Conservation (phyloP, 2,113 vertebrate species). For the Crotalus tigris region DNA sequence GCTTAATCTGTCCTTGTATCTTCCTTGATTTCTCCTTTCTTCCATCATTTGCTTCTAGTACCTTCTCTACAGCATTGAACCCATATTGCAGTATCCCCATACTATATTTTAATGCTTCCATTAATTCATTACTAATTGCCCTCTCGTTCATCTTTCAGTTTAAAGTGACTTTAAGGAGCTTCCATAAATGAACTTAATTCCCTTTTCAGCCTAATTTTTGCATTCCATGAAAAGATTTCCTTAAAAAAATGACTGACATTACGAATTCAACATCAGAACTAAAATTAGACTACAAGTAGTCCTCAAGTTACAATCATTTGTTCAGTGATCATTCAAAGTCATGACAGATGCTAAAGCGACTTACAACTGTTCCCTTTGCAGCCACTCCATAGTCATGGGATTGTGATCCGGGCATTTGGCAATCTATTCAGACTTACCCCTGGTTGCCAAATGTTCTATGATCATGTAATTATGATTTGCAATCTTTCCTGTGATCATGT, state of each 20-base stretch:
- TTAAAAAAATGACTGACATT: background rate
- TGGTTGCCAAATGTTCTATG: background rate
- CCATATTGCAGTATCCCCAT: background rate
- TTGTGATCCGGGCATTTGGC: background rate
- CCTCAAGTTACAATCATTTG: background rate
- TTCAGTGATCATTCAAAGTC: background rate
- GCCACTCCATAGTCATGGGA: background rate
- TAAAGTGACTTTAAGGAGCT: background rate
- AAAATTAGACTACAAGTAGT: background rate
- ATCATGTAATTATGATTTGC: background rate
- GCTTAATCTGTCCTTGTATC: background rate
- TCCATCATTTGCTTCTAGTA: background rate
- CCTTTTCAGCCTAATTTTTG: background rate
- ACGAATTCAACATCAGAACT: background rate
- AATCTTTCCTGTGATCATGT: background rate
- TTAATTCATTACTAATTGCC: background rate
- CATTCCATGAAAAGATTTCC: background rate
- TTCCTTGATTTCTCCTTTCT: no score
- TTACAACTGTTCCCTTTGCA: background rate
- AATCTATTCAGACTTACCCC: background rate
- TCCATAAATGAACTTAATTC: background rate
- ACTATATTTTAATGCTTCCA: background rate
- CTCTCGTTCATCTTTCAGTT: background rate
- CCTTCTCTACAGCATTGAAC: background rate
- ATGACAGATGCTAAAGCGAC: background rate